Percentiles rank a stretch among this genome's conserved stretches.
Evolutionary conservation across 2,113 vertebrate genomes (phyloP).

Genomic region (Oriolus oriolus): DNA sequence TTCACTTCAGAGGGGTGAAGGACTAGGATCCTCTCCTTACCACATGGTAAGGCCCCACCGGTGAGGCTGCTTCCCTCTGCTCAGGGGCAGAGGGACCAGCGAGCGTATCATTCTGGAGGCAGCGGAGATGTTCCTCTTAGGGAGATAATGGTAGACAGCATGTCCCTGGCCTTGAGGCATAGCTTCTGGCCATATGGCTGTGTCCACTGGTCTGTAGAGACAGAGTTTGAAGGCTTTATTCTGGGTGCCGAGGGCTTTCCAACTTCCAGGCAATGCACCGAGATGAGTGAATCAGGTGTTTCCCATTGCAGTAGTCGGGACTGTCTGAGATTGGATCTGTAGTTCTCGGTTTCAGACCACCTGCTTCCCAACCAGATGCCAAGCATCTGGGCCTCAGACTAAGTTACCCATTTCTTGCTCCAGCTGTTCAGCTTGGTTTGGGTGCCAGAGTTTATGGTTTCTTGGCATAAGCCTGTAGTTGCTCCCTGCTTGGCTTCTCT

Average conservation of each 20-base stretch:
- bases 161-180: not conserved
- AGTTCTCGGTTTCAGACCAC: not conserved
- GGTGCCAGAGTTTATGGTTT: slow-evolving; percentile 7
- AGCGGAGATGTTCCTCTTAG: not conserved
- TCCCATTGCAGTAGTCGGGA: not conserved
- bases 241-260: slow-evolving; percentile 29
- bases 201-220: not conserved
- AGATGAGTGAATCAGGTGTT: not conserved
- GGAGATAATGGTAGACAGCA: not conserved
- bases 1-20: slow-evolving; percentile 30
- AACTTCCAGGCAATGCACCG: not conserved
- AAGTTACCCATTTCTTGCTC: not conserved
- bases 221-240: slow-evolving; percentile 48
- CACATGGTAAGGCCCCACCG: not conserved
- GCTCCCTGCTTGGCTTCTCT: slow-evolving; percentile 43
- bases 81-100: not conserved
- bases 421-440: slow-evolving; percentile 11
- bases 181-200: not conserved
- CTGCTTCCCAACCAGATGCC: not conserved
- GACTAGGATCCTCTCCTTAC: slow-evolving; percentile 15
- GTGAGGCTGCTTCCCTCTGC: slow-evolving; percentile 3
- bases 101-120: not conserved
- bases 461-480: not conserved
- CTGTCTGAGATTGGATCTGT: not conserved
- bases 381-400: not conserved